Evolutionary conservation across 1,140 invertebrate genomes (phyloP).

Genomic region (Metaphire vulgaris): DNA sequence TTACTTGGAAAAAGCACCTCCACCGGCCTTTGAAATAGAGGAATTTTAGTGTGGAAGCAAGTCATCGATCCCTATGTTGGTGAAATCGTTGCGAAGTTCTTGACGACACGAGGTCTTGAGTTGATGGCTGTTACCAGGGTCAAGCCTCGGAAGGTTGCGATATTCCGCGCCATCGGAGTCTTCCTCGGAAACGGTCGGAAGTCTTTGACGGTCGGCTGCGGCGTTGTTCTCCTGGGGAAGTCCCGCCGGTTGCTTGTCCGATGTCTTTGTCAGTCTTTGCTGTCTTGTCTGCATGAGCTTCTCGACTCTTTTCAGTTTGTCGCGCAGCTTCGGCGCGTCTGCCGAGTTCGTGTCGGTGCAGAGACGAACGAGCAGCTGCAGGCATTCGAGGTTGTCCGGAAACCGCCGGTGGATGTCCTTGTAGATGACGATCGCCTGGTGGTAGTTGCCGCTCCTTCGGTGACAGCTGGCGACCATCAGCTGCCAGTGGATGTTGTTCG

Average conservation of each 20-base stretch:
- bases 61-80: background rate
- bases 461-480: slow-evolving; percentile 77
- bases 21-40: too few species aligned
- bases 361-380: slow-evolving; percentile 33
- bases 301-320: background rate
- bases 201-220: too few species aligned
- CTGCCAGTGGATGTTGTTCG: slow-evolving; percentile 74
- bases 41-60: background rate
- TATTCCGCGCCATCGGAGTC: background rate
- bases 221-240: background rate
- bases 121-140: background rate
- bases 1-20: too few species aligned
- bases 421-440: slow-evolving; percentile 71
- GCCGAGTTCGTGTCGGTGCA: background rate
- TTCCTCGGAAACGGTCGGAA: too few species aligned
- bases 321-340: background rate
- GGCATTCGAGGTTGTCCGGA: slow-evolving; percentile 78
- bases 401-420: slow-evolving; percentile 70
- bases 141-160: background rate
- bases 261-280: background rate
- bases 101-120: background rate
- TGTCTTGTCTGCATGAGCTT: background rate
- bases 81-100: background rate
- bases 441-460: slow-evolving; percentile 73
- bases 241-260: background rate